phyloP scores from a whole-genome alignment of 2,888 invertebrate species.

The Sphaeridia pumilis region DNA sequence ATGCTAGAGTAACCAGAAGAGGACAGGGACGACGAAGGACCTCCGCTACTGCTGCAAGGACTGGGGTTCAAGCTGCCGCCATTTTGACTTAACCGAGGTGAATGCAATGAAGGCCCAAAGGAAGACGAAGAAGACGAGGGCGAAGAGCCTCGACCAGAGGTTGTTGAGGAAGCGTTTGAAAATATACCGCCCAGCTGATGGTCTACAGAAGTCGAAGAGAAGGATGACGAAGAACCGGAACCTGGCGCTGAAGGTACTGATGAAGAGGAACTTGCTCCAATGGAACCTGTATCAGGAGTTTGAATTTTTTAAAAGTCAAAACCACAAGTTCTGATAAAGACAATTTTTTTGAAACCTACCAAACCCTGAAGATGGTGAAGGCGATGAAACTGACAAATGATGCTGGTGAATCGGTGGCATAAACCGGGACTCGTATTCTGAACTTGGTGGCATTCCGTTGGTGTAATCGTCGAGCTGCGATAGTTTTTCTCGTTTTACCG shows the following conservation, averaged over 20 bases:
- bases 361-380: too few relatives aligned
- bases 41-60: neutral
- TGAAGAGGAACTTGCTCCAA: too few relatives aligned
- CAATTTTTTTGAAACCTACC: slow-evolving; percentile 9
- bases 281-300: too few relatives aligned
- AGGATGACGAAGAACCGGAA: too few relatives aligned
- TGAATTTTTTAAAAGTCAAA: too few relatives aligned
- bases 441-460: too few relatives aligned
- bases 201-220: too few relatives aligned
- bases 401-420: slow-evolving; percentile 11
- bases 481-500: slow-evolving; percentile 30
- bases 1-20: slow-evolving; percentile 18
- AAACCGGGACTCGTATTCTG: neutral
- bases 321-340: too few relatives aligned
- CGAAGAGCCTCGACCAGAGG: too few relatives aligned
- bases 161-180: too few relatives aligned
- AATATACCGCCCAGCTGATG: too few relatives aligned
- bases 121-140: neutral
- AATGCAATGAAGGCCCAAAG: neutral
- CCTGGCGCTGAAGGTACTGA: neutral
- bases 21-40: neutral
- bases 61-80: neutral
- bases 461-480: neutral
- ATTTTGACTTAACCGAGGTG: slow-evolving; percentile 1
- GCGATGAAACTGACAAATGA: slow-evolving; percentile 13